These are phyloP conservation scores for Mola mola DNA, from an alignment of 2,113 vertebrate species.

Conservation along the genomic window DNA sequence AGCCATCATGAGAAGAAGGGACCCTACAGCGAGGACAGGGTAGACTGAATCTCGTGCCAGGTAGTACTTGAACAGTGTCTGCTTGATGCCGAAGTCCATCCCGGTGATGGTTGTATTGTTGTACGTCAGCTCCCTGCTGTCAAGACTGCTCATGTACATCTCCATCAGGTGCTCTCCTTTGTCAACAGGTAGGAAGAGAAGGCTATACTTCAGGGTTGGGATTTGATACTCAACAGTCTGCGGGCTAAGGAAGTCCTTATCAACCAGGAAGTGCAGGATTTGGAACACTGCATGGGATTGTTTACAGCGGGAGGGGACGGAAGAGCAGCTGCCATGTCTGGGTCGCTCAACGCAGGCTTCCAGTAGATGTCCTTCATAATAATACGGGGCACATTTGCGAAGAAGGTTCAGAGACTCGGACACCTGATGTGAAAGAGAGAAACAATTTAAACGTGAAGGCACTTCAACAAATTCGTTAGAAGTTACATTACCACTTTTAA, in stretches of 20 bases:
- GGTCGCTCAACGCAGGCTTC: slow-evolving; percentile 83
- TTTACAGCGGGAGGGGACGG: slow-evolving; percentile 90
- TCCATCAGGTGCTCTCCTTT: slow-evolving; percentile 92
- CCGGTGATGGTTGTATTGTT: slow-evolving; percentile 93
- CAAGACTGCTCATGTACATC: slow-evolving; percentile 91
- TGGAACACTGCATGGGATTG: slow-evolving; percentile 88
- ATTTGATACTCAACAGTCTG: slow-evolving; percentile 96
- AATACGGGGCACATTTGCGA: slow-evolving; percentile 90
- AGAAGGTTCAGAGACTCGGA: slow-evolving; percentile 89
- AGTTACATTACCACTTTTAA: too few relatives aligned
- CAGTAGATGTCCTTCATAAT: slow-evolving; percentile 87
- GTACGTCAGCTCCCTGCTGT: slow-evolving; percentile 85
- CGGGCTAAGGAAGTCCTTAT: slow-evolving; percentile 94
- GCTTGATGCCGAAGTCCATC: slow-evolving; percentile 96
- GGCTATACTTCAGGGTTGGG: slow-evolving; percentile 95
- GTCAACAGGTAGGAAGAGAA: slow-evolving; percentile 89
- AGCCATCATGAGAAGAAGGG: slow-evolving; percentile 88
- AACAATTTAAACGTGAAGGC: neutral
- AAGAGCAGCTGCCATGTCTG: slow-evolving; percentile 84
- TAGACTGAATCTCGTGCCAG: slow-evolving; percentile 91
- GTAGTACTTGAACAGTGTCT: slow-evolving; percentile 91
- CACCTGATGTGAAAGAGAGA: slow-evolving; percentile 77
- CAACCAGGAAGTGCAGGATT: slow-evolving; percentile 93
- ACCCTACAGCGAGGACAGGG: slow-evolving; percentile 87
- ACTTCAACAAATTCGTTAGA: too few relatives aligned